phyloP scores from a whole-genome alignment of 2,797 vertebrate species.

The Nasua narica region DNA sequence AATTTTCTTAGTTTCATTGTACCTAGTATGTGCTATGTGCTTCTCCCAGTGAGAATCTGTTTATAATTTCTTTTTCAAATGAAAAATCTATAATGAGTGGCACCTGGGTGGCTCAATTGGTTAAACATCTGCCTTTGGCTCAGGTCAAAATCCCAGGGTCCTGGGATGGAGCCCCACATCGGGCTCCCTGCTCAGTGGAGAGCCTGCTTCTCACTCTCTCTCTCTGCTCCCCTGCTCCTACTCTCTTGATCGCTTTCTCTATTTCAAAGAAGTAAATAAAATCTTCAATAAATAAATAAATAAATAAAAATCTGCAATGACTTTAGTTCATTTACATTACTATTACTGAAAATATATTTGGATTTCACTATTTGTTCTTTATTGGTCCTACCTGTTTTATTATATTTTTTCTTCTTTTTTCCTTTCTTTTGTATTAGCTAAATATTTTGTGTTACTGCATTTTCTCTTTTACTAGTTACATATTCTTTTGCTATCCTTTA shows the following conservation, averaged over 20 bases:
- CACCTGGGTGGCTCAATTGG: too few species aligned
- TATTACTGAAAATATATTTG: background rate
- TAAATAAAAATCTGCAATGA: background rate
- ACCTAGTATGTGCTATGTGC: background rate
- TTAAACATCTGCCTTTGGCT: too few species aligned
- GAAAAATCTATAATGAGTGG: background rate
- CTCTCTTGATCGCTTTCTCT: too few species aligned
- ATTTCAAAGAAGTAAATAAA: too few species aligned
- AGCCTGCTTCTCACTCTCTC: too few species aligned
- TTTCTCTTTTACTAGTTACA: background rate
- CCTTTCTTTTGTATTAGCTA: background rate
- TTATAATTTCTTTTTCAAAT: background rate
- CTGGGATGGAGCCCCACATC: too few species aligned
- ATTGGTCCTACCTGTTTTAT: background rate
- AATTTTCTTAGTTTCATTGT: background rate
- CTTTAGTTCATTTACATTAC: background rate
- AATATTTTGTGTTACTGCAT: background rate
- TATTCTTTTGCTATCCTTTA: background rate
- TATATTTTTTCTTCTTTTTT: background rate
- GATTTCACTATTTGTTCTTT: background rate
- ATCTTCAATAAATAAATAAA: too few species aligned
- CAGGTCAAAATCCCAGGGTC: too few species aligned
- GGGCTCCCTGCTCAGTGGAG: too few species aligned
- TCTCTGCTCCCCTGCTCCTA: too few species aligned
- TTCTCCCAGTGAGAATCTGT: background rate